Conservation (phyloP, 2,797 vertebrate genomes). For the Coregonus sp. region DNA sequence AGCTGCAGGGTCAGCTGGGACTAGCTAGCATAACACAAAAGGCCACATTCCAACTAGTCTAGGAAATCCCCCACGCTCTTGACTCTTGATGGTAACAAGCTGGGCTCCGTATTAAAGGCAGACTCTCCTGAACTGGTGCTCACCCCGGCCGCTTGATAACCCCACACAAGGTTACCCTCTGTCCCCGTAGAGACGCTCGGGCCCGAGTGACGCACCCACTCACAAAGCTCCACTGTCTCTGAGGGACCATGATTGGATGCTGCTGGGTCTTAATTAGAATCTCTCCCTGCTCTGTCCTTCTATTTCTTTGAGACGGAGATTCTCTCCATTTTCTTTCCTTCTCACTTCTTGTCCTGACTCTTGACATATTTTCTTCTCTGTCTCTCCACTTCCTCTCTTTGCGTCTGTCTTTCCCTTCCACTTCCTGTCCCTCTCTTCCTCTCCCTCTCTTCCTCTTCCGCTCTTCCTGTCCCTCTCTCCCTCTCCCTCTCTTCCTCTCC, state of each 20-base stretch:
- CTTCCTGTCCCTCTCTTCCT: background rate
- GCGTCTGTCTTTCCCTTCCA: background rate
- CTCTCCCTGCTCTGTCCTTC: constrained; percentile 6
- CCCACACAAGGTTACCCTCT: constrained; percentile 35
- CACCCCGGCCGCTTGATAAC: constrained; percentile 30
- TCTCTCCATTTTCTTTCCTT: constrained; percentile 1
- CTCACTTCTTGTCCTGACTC: background rate
- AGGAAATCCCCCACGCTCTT: background rate
- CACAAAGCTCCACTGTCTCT: constrained; percentile 44
- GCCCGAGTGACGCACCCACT: constrained; percentile 26
- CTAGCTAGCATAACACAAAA: background rate
- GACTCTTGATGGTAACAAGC: background rate
- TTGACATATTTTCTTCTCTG: background rate
- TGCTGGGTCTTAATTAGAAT: constrained; percentile 35
- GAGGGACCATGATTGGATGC: constrained; percentile 29
- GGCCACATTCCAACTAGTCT: background rate
- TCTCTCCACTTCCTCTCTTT: background rate
- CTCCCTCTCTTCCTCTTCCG: background rate
- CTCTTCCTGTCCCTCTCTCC: background rate
- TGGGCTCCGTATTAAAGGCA: background rate
- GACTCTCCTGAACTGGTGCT: constrained; percentile 21
- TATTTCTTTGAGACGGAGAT: background rate
- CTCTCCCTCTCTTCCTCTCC: background rate
- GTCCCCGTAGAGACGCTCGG: constrained; percentile 1
- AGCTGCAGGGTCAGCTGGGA: background rate